These are phyloP conservation scores for Lepilemur septentrionalis DNA, from an alignment of 2,797 vertebrate genomes.

Conservation along the genomic window DNA sequence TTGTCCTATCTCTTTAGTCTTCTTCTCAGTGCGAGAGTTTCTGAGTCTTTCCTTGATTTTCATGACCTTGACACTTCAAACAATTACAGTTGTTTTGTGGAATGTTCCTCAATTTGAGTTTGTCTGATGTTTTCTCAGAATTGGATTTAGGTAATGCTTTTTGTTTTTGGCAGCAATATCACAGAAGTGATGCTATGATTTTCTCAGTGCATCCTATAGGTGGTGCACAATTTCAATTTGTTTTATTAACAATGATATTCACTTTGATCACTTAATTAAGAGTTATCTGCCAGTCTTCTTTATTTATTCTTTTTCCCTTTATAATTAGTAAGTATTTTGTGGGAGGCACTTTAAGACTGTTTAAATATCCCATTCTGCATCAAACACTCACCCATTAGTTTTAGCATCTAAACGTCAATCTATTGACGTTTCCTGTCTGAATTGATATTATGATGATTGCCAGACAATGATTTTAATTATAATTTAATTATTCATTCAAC, in stretches of 20 bases:
- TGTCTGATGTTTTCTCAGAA: neutral
- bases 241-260: neutral
- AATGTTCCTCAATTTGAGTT: neutral
- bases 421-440: neutral
- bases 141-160: neutral
- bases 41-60: neutral
- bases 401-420: no score
- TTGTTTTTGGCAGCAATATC: neutral
- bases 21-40: neutral
- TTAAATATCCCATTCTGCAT: neutral
- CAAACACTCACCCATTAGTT: neutral
- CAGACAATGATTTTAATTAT: neutral
- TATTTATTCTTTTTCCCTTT: neutral
- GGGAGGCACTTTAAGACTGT: neutral
- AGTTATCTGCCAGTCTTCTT: neutral
- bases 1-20: neutral
- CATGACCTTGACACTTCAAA: neutral
- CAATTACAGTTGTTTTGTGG: neutral
- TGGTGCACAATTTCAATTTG: neutral
- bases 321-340: neutral
- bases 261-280: neutral
- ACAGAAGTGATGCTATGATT: neutral
- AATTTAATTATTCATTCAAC: neutral
- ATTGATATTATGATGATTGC: neutral
- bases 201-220: neutral